Evolutionary conservation across 1,140 invertebrate species (phyloP), one percentile per base, ranked within the genome.

Genomic region (Drosophila rhopaloa): DNA sequence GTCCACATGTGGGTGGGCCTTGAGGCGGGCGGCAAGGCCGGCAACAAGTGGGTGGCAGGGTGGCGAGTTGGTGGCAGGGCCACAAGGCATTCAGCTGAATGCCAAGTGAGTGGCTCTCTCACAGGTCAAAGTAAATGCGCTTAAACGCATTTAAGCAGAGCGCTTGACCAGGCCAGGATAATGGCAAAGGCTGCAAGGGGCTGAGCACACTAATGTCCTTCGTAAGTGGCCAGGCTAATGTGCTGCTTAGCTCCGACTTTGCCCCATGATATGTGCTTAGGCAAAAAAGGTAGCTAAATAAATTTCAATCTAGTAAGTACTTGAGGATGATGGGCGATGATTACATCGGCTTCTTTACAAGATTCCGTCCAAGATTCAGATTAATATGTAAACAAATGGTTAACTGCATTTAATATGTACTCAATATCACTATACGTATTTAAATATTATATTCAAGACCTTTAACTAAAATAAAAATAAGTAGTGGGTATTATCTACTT

Each of bases 131-230:
- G 84, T 77, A 88, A 88, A 79, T 89, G 67, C 84, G 67, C 76
- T 83, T 88, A 65, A 88, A 82, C 79, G 83, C 79, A 86, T 86
- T 86, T 74, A 79, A 73, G 79, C 71, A 74, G 80, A 71, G 41
- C 61, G 43, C 77, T 88, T 70, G 76, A 66, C 67, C 83, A 78
- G 62, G 50, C 63, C 60, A 58, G 35, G 35, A 50, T 35, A 50
- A 27, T 55, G 47, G 29, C 37, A 62, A 16, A 29, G 35, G 32
- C 40, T 41, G 19, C 29, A 37, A n/a, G 37, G 29, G 24, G 37
- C 27, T 32, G 29, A 48, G 37, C 27, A 27, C 32, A 44, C 47
- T 74, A 40, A 73, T 81, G 72, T 68, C 57, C 54, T 55, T 4
- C 43, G 40, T 86, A 83, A 83, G 79, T 79, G 71, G 38, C 59